phyloP scores from a whole-genome alignment of 2,113 vertebrate species.

The Butorides virescens region DNA sequence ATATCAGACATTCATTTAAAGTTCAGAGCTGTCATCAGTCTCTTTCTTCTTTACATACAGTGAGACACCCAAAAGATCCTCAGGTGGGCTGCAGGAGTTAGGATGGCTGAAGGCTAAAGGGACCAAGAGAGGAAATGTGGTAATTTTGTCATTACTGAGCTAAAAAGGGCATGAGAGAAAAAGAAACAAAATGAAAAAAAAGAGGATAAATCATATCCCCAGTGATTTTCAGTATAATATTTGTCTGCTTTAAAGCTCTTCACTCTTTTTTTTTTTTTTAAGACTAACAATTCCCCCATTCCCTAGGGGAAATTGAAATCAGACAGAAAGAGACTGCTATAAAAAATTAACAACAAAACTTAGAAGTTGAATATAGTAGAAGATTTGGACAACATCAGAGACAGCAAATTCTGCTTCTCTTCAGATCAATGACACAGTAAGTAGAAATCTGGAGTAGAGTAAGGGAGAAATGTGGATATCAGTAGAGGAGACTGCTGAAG shows the following conservation, averaged over 20 bases:
- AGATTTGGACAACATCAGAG: background rate
- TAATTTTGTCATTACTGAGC: background rate
- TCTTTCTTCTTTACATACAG: background rate
- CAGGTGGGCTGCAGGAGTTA: background rate
- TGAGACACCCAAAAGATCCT: background rate
- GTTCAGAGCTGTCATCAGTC: background rate
- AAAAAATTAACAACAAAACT: background rate
- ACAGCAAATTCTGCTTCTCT: background rate
- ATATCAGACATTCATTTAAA: background rate
- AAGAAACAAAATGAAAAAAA: background rate
- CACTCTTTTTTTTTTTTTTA: background rate
- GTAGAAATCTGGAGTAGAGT: background rate
- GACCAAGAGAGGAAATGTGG: fast-evolving
- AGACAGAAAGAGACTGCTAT: background rate
- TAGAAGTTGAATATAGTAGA: background rate
- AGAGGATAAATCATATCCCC: background rate
- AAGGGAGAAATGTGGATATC: background rate
- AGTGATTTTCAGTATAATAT: background rate
- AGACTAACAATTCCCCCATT: background rate
- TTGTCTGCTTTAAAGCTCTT: background rate
- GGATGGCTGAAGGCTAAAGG: background rate
- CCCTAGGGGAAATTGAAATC: background rate
- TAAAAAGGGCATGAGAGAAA: background rate
- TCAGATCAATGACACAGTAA: background rate
- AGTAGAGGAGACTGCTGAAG: background rate